Percentiles rank a stretch among this genome's conserved stretches.
These are phyloP conservation scores for Notamacropus eugenii DNA, from an alignment of 2,797 vertebrate species.

Conservation along the genomic window DNA sequence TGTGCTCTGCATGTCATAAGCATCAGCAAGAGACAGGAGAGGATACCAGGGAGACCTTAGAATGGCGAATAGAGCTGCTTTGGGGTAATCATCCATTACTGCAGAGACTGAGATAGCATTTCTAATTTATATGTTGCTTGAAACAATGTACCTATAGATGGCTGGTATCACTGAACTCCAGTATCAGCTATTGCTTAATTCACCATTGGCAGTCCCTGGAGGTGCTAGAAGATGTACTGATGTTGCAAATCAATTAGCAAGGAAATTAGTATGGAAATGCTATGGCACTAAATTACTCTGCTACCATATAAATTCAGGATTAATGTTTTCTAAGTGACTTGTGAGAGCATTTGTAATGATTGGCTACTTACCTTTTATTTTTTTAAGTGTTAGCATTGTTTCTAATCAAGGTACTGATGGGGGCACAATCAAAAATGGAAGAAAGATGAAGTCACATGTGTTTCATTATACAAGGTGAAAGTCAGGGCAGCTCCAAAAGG, in stretches of 20 bases:
- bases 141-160: slow-evolving; percentile 14
- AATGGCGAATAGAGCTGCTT: not conserved
- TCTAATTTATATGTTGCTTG: slow-evolving; percentile 11
- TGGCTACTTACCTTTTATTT: not conserved
- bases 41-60: not conserved
- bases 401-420: not conserved
- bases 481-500: not conserved
- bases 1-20: not conserved
- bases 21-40: not conserved
- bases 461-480: not conserved
- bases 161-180: not conserved
- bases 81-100: not conserved
- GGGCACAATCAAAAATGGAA: not conserved
- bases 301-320: slow-evolving; percentile 42
- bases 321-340: slow-evolving; percentile 8
- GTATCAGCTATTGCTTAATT: slow-evolving; percentile 2
- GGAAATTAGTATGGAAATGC: slow-evolving; percentile 56
- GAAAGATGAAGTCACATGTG: not conserved
- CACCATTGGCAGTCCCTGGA: slow-evolving; percentile 12
- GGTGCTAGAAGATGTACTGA: slow-evolving; percentile 19
- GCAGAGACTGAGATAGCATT: not conserved
- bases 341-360: slow-evolving; percentile 1
- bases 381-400: not conserved
- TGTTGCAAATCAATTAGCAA: slow-evolving; percentile 45
- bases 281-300: slow-evolving; percentile 57